Evolutionary conservation across 2,797 vertebrate species (phyloP).

Genomic region (Erpetoichthys calabaricus): DNA sequence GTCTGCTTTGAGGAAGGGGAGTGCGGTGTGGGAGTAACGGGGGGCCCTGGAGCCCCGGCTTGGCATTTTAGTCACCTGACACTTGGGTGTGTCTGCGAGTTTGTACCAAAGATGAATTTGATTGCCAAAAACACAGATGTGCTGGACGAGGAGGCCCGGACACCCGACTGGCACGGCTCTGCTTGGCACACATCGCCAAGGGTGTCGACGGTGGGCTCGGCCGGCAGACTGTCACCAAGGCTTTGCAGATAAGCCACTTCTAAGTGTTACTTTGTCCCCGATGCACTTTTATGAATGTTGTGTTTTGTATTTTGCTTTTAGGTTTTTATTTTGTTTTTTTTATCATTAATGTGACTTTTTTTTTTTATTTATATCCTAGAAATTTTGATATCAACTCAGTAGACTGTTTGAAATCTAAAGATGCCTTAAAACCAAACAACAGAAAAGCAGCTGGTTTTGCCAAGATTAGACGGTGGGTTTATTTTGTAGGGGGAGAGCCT

Average conservation of each 20-base stretch:
- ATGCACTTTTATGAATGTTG: conserved; percentile 90
- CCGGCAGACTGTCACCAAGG: no score
- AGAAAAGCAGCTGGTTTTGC: conserved; percentile 91
- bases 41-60: conserved; percentile 6
- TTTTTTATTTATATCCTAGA: conserved; percentile 75
- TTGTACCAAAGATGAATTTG: neutral
- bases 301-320: conserved; percentile 53
- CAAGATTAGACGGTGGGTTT: conserved; percentile 55
- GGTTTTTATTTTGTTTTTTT: conserved; percentile 47
- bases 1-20: no score
- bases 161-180: no score
- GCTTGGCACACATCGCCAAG: no score
- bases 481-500: conserved; percentile 29
- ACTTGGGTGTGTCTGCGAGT: neutral
- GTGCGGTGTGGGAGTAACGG: conserved; percentile 19
- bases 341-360: conserved; percentile 67
- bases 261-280: conserved; percentile 49
- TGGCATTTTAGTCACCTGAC: neutral
- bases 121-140: no score
- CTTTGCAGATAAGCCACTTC: conserved; percentile 32
- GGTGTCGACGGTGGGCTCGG: no score
- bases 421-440: conserved; percentile 42
- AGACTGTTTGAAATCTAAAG: conserved; percentile 58
- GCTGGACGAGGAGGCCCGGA: no score
- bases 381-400: conserved; percentile 61